These are phyloP conservation scores for human (Homo sapiens) DNA, from an alignment of 2,113 vertebrate species.

Conservation along the genomic window DNA sequence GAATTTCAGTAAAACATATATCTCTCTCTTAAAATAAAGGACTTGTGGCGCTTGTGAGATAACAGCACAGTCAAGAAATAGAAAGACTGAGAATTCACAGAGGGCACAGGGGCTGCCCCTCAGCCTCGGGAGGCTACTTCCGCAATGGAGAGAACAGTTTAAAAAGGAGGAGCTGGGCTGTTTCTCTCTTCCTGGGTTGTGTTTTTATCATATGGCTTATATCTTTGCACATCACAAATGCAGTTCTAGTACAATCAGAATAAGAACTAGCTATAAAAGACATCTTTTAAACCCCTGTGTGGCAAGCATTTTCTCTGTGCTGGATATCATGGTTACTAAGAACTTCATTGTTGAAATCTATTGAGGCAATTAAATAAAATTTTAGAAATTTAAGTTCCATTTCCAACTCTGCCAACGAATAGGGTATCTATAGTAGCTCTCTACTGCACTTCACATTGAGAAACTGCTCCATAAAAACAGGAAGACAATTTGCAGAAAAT, in stretches of 20 bases:
- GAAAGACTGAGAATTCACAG: background rate
- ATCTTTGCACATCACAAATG: background rate
- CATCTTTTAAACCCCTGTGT: background rate
- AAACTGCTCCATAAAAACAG: background rate
- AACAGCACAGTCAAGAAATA: background rate
- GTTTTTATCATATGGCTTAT: background rate
- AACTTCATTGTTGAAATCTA: background rate
- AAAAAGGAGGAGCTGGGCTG: background rate
- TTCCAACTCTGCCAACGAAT: background rate
- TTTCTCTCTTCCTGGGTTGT: background rate
- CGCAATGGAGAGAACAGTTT: background rate
- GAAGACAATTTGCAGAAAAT: background rate
- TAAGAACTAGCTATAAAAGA: background rate
- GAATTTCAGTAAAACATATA: background rate
- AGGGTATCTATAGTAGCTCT: background rate
- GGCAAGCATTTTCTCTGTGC: background rate
- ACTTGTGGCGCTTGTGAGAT: background rate
- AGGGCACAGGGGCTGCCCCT: background rate
- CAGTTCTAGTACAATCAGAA: background rate
- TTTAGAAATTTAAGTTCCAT: background rate
- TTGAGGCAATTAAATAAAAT: background rate
- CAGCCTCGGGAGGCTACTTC: background rate
- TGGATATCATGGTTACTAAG: background rate
- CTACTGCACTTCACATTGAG: background rate
- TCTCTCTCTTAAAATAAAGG: background rate